Evolutionary conservation across 1,140 invertebrate species (phyloP), one percentile per base, ranked within the genome.

Genomic region (Oncopodura yosiiana): DNA sequence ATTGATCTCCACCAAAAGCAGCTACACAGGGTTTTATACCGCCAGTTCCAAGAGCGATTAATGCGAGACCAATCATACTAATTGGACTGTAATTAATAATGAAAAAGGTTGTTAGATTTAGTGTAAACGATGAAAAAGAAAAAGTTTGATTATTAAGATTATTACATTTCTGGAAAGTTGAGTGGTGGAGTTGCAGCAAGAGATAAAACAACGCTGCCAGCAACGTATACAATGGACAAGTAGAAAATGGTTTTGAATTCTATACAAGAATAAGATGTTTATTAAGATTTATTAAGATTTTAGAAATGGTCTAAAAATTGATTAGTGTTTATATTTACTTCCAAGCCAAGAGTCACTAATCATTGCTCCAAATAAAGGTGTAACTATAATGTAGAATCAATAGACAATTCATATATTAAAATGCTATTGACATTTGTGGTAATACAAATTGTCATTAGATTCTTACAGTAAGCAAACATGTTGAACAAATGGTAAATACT

Each of bases 1-100:
- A 9, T 21, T 49, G 46, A 32, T 56, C 54, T 14, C 54, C 54
- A 21, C 54, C 54, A n/a, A 56, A 41, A 5, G 54, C 54, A 3
- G 45, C 81, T 0, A 98, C 94, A 68, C 93, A 97, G 0, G 95
- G 94, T 68, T 99, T 99, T 65, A 99, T 98, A 3, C 94, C 91
- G 5, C 93, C 95, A 0, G 90, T 92, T 1, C 92, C 91, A 14
- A 93, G 49, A 2, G 89, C 89, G 60, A 95, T 89, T 14, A 94
- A 70, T 0, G 82, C 61, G 53, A 94, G 71, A 1, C 88, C 90
- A 16, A 87, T 4, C 3, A 91, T 75, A 2, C 84, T 81, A 26
- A 87, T 77, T 55, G 70, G 73, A 61, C 82, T 86, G 73, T 24
- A 75, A 49, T 63, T 44, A 56, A 24, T 24, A n/a, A 50, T 58